A percentile compares a stretch with the other conserved stretches of the same genome.
These are phyloP conservation scores for Callimorpha dominula DNA, from an alignment of 2,888 invertebrate species.

Conservation along the genomic window DNA sequence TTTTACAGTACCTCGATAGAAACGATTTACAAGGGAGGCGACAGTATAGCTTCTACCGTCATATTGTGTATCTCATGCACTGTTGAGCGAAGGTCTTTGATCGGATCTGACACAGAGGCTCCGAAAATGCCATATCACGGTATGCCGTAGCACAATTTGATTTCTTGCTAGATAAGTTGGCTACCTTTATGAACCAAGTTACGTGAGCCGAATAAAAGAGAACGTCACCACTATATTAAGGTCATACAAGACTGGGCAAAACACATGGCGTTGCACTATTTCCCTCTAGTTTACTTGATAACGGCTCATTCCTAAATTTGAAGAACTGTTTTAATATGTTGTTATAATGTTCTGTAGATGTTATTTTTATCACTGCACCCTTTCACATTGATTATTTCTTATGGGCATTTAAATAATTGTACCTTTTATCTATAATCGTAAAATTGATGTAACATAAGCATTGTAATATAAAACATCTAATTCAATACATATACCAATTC, in stretches of 20 bases:
- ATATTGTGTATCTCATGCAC: conserved; percentile 3
- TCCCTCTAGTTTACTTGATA: no score
- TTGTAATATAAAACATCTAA: conserved; percentile 44
- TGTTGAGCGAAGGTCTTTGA: neutral
- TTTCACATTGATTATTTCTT: neutral
- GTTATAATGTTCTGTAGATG: neutral
- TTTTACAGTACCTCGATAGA: neutral
- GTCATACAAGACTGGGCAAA: neutral
- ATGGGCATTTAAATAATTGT: neutral
- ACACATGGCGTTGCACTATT: neutral
- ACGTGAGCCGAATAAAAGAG: neutral
- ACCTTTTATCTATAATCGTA: conserved; percentile 13
- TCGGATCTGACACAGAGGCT: neutral
- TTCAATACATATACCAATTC: conserved; percentile 61
- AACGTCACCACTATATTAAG: neutral
- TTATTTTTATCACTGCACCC: no score
- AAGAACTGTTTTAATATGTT: neutral
- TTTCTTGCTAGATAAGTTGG: neutral
- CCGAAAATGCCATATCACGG: neutral
- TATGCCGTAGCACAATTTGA: neutral
- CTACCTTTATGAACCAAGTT: neutral
- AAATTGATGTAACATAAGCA: conserved; percentile 42
- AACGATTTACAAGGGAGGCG: neutral
- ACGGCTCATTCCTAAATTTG: neutral
- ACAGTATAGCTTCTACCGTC: neutral